A percentile compares a stretch with the other conserved stretches of the same genome.
Conservation (phyloP, 2,888 invertebrate species). For the Cryptus armator region DNA sequence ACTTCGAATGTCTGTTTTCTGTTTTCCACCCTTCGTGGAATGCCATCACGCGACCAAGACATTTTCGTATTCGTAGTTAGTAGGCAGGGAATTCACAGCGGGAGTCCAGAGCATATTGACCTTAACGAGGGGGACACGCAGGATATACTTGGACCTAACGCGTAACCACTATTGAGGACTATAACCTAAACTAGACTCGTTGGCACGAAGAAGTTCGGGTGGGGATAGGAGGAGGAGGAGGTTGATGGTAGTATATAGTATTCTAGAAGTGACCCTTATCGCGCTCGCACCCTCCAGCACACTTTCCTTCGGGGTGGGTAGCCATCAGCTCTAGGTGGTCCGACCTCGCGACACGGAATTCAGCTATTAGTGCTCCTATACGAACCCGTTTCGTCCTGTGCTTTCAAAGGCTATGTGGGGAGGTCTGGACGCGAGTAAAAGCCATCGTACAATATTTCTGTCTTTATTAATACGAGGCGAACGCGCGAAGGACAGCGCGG, state of each 20-base stretch:
- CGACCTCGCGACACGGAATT: slow-evolving; percentile 80
- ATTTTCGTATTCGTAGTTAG: neutral
- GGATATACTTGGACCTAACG: slow-evolving; percentile 40
- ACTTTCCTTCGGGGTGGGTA: slow-evolving; percentile 72
- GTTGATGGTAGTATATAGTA: slow-evolving; percentile 29
- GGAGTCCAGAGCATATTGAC: slow-evolving; percentile 25
- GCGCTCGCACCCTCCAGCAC: slow-evolving; percentile 72
- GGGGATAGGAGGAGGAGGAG: slow-evolving; percentile 13
- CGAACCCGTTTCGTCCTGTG: slow-evolving; percentile 9
- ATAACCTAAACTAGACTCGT: slow-evolving; percentile 6
- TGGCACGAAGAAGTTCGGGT: neutral
- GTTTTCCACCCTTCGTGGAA: neutral
- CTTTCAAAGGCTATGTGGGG: slow-evolving; percentile 21
- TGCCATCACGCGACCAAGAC: slow-evolving; percentile 12
- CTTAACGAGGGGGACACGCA: slow-evolving; percentile 18
- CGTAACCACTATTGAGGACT: slow-evolving; percentile 26
- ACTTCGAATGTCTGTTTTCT: neutral
- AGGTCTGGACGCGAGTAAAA: slow-evolving; percentile 8
- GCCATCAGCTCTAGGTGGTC: slow-evolving; percentile 59
- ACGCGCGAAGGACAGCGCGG: slow-evolving; percentile 4
- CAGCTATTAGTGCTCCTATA: slow-evolving; percentile 77
- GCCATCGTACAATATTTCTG: slow-evolving; percentile 30
- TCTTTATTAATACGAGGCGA: slow-evolving; percentile 55
- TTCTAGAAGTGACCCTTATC: slow-evolving; percentile 73
- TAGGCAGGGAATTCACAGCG: neutral